These are phyloP conservation scores for Spodoptera littoralis DNA, from an alignment of 2,888 invertebrate genomes.

Conservation along the genomic window DNA sequence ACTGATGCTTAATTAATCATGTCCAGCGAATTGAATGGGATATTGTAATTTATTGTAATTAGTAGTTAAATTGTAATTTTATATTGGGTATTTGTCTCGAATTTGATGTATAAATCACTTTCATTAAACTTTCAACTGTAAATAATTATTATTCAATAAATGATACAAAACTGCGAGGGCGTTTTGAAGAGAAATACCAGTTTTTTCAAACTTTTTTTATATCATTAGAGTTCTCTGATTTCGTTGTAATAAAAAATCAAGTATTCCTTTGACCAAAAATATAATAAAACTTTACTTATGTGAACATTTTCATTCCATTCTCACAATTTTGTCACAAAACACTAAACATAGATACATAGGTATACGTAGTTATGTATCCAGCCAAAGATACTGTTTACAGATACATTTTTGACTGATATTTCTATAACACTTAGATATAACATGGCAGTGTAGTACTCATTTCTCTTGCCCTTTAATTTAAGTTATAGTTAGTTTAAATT, in stretches of 20 bases:
- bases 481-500: slow-evolving; percentile 10
- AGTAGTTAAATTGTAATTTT: neutral
- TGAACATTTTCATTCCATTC: too few relatives aligned
- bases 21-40: slow-evolving; percentile 17
- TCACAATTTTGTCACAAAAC: slow-evolving; percentile 8
- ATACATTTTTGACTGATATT: slow-evolving; percentile 51
- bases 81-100: slow-evolving; percentile 29
- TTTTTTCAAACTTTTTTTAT: too few relatives aligned
- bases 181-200: neutral
- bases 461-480: slow-evolving; percentile 45
- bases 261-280: too few relatives aligned
- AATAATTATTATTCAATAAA: slow-evolving; percentile 1
- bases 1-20: neutral
- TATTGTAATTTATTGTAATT: too few relatives aligned
- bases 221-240: too few relatives aligned
- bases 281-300: too few relatives aligned
- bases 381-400: slow-evolving; percentile 54
- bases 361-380: slow-evolving; percentile 31
- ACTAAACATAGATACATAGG: slow-evolving; percentile 8
- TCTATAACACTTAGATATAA: slow-evolving; percentile 29
- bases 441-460: slow-evolving; percentile 36
- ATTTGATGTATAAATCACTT: slow-evolving; percentile 5
- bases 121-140: slow-evolving; percentile 2
- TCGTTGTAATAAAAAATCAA: too few relatives aligned
- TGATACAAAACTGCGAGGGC: neutral